A percentile compares a stretch with the other conserved stretches of the same genome.
These are phyloP conservation scores for Glaucomys volans DNA, from an alignment of 2,113 vertebrate genomes.

Conservation along the genomic window DNA sequence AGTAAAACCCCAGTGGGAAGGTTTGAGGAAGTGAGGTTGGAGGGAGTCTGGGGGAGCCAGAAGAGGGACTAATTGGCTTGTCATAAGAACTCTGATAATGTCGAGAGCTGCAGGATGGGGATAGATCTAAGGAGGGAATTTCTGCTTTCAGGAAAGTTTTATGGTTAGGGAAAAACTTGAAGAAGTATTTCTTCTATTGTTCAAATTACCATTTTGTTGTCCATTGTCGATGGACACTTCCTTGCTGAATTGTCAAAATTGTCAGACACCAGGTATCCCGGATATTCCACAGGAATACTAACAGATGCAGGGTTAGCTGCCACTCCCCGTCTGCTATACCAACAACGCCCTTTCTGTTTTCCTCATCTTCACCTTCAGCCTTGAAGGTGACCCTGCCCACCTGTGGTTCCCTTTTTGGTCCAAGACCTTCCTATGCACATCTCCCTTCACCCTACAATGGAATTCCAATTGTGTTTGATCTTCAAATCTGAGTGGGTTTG, in stretches of 20 bases:
- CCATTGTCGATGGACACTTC: neutral
- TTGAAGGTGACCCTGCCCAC: neutral
- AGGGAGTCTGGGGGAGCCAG: neutral
- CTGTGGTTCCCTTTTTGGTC: neutral
- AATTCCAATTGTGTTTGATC: neutral
- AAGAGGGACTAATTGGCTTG: neutral
- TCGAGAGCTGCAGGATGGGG: neutral
- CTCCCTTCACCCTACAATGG: neutral
- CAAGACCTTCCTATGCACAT: neutral
- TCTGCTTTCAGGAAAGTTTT: neutral
- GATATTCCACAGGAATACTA: neutral
- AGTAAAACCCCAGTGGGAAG: neutral
- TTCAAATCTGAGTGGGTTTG: neutral
- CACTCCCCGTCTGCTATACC: neutral
- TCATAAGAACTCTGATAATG: neutral
- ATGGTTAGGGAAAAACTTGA: neutral
- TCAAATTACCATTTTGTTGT: neutral
- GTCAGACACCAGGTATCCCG: neutral
- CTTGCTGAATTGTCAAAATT: neutral
- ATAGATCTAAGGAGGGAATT: conserved; percentile 14
- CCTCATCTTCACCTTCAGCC: neutral
- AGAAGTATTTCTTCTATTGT: neutral
- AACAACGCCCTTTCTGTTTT: neutral
- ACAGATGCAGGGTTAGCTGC: neutral
- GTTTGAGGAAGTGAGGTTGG: neutral